These are phyloP conservation scores for Babylonia areolata DNA, from an alignment of 1,140 invertebrate genomes.

Conservation along the genomic window DNA sequence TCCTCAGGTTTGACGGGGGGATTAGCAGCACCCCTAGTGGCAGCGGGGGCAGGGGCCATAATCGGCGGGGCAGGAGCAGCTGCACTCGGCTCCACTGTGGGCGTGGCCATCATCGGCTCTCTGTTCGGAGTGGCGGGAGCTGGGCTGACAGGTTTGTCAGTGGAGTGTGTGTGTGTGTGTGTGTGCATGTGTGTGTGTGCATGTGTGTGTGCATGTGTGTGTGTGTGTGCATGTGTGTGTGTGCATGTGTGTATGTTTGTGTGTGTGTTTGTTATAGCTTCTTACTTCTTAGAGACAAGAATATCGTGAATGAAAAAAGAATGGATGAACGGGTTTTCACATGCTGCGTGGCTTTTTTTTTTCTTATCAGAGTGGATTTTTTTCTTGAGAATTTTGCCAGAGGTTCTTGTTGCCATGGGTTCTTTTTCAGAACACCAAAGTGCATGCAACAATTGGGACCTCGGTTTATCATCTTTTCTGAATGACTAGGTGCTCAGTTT, in stretches of 20 bases:
- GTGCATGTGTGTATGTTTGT: not conserved
- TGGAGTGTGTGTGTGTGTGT: not conserved
- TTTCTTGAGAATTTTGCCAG: no score
- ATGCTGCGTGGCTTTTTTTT: no score
- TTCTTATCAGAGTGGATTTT: no score
- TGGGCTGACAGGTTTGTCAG: conserved; percentile 79
- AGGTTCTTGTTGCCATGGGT: no score
- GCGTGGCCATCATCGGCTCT: conserved; percentile 82
- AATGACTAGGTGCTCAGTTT: no score
- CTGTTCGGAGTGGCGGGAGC: conserved; percentile 84
- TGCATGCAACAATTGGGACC: no score
- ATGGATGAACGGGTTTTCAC: no score
- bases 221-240: not conserved
- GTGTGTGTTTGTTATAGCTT: not conserved
- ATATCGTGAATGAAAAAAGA: no score
- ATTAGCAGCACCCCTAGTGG: conserved; percentile 83
- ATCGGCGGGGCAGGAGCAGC: conserved; percentile 79
- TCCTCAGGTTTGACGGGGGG: conserved; percentile 80
- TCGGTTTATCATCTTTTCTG: no score
- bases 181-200: not conserved
- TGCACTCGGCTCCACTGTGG: conserved; percentile 80
- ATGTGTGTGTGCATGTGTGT: not conserved
- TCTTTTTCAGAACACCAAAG: no score
- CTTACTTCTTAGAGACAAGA: no score
- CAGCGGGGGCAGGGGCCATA: conserved; percentile 80